Evolutionary conservation across 2,888 invertebrate species (phyloP), one percentile per base, ranked within the genome.

Genomic region (Napeogenes sylphis): DNA sequence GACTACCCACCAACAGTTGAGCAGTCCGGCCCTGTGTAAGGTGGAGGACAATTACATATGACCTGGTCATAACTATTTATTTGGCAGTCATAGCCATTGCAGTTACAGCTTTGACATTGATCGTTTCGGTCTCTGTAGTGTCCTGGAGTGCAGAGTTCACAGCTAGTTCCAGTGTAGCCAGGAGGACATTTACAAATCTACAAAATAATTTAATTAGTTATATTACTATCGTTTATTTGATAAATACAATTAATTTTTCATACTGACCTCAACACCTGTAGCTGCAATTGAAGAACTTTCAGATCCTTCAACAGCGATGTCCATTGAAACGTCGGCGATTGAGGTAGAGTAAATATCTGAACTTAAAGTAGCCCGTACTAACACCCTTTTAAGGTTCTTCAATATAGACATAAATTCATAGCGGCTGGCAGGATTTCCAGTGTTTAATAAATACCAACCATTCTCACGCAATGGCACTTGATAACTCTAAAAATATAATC

Each of bases 271-370:
- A 57, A 99, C 94, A 62, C 94, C 94, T 4, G 90, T 92, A 1
- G 97, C 97, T 53, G 90, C 88, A 8, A 91, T 91, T 71, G 90
- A 92, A 2, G 91, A 91, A 45, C 94, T 92, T 55, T 92, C 90
- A 3, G 76, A 78, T 56, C 92, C 92, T 47, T 93, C 92, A 0
- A 94, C 93, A 0, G 97, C 96, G 2, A 96, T 95, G 72, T 98
- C 98, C 82, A 99, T 92, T 32, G 94, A 93, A 0, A 99, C 95
- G 77, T 98, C 97, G 64, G 96, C 94, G 55, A 99, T 93, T 57
- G 93, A 93, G 0, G 94, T 92, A 0, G 92, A 88, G 64, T 93
- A 93, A 68, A 95, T 92, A 58, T 91, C 21, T 0, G 77, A 76
- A 0, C 76, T 71, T 55, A 93, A 92, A 1, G 96, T 94, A 2